A percentile compares a stretch with the other conserved stretches of the same genome.
Evolutionary conservation across 1,140 invertebrate genomes (phyloP).

Genomic region (Saccostrea cuccullata): DNA sequence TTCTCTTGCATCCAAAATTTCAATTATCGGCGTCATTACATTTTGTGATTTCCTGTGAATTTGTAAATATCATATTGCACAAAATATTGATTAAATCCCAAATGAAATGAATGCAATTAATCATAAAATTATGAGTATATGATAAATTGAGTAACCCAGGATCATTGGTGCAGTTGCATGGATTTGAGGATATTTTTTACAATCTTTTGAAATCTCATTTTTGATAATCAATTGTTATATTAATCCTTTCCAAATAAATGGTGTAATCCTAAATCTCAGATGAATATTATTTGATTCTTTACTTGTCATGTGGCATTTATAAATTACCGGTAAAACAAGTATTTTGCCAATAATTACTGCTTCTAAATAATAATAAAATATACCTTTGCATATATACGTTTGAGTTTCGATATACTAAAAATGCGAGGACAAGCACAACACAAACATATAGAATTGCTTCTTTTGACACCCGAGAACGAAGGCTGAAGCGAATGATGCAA

Average conservation of each 20-base stretch:
- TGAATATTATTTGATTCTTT: neutral
- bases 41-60: conserved; percentile 38
- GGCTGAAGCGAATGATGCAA: neutral
- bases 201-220: neutral
- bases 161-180: neutral
- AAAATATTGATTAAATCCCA: neutral
- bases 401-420: neutral
- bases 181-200: neutral
- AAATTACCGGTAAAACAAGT: neutral
- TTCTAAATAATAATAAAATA: neutral
- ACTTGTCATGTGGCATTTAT: neutral
- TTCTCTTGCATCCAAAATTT: conserved; percentile 25
- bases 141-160: conserved; percentile 6
- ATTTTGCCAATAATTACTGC: neutral
- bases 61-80: conserved; percentile 34
- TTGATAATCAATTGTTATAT: conserved; percentile 28
- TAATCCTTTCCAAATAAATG: neutral
- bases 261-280: neutral
- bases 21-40: conserved; percentile 22
- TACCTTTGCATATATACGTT: no score
- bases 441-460: neutral
- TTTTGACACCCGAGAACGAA: neutral
- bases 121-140: conserved; percentile 9
- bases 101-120: conserved; percentile 30
- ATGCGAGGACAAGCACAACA: neutral